These are phyloP conservation scores for Drosophila albomicans DNA, from an alignment of 1,140 invertebrate genomes.

Conservation along the genomic window DNA sequence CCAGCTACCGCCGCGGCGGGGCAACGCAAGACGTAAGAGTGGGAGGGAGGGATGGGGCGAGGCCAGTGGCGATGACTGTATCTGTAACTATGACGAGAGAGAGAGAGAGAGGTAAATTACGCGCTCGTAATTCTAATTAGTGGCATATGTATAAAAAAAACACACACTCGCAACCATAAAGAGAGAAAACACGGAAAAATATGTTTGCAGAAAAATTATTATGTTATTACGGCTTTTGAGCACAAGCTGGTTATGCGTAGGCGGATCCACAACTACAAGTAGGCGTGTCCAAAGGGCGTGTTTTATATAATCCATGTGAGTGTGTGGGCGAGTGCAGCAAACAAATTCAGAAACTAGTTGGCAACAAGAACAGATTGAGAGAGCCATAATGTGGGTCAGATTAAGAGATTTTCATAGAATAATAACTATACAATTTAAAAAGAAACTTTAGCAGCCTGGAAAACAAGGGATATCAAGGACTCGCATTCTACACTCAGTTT, in stretches of 20 bases:
- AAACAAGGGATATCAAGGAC: neutral
- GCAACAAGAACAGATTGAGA: constrained; percentile 11
- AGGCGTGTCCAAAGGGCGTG: constrained; percentile 18
- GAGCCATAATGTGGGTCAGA: constrained; percentile 15
- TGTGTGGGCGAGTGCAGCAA: neutral
- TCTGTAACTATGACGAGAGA: neutral
- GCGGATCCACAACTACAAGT: constrained; percentile 19
- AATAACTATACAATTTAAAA: neutral
- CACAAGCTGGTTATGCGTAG: constrained; percentile 58
- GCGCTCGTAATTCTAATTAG: constrained; percentile 76
- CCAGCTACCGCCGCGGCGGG: constrained; percentile 8
- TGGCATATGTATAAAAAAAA: constrained; percentile 63
- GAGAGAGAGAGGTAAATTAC: constrained; percentile 36
- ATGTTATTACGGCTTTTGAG: constrained; percentile 79
- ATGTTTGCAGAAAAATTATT: constrained; percentile 49
- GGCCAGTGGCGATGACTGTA: neutral
- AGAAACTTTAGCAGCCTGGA: neutral
- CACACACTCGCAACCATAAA: neutral
- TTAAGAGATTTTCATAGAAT: neutral
- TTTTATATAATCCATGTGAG: neutral
- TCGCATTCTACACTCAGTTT: too few relatives aligned
- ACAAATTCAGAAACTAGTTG: constrained; percentile 20
- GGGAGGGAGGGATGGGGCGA: constrained; percentile 32
- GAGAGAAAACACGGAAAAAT: constrained; percentile 51
- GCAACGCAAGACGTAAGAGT: constrained; percentile 10